Conservation (phyloP, 2,797 vertebrate species). For the Merluccius polli region DNA sequence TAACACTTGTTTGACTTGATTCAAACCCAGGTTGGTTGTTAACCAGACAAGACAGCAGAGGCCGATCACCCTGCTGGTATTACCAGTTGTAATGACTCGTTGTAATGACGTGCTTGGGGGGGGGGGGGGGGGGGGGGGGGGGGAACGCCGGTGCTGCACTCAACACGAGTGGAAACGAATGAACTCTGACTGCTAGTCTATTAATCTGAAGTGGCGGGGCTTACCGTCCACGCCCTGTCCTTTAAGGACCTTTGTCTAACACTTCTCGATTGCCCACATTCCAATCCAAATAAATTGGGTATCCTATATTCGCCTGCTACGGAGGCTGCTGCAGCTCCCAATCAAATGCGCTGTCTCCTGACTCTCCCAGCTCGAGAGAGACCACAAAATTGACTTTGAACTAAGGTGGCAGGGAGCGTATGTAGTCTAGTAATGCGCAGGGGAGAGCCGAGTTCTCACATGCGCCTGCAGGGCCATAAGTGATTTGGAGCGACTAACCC, state of each 20-base stretch:
- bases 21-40: background rate
- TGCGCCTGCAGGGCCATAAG: background rate
- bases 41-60: background rate
- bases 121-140: slow-evolving; percentile 13
- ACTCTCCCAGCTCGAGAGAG: background rate
- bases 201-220: slow-evolving; percentile 32
- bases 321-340: background rate
- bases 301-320: background rate
- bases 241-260: slow-evolving; percentile 20
- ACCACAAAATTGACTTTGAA: background rate
- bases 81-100: slow-evolving; percentile 22
- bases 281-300: background rate
- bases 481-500: background rate
- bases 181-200: slow-evolving; percentile 24
- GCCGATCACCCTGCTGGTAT: background rate
- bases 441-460: background rate
- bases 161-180: slow-evolving; percentile 24
- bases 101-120: slow-evolving; percentile 15
- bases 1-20: background rate
- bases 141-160: slow-evolving; percentile 5
- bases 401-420: background rate
- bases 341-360: background rate
- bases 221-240: slow-evolving; percentile 19
- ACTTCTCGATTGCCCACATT: background rate
- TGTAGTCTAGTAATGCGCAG: background rate